Percentiles rank a stretch among this genome's conserved stretches.
phyloP scores from a whole-genome alignment of 2,113 vertebrate species.

The Amazona guildingii region DNA sequence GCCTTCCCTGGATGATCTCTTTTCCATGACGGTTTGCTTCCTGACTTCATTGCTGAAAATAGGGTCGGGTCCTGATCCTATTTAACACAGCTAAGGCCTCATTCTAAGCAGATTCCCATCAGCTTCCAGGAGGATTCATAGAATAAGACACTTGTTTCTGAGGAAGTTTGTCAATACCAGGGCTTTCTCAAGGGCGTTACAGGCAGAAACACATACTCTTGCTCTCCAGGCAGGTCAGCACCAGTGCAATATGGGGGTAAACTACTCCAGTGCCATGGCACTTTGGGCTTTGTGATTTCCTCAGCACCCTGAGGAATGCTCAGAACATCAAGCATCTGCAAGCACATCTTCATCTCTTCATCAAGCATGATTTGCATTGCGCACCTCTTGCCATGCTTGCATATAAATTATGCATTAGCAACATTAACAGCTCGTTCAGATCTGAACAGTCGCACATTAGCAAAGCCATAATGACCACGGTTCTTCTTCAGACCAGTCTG shows the following conservation, averaged over 20 bases:
- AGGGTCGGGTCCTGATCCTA: neutral
- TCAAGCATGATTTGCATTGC: neutral
- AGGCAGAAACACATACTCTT: neutral
- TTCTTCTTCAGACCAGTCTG: neutral
- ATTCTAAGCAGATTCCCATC: neutral
- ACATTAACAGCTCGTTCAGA: neutral
- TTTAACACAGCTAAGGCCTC: neutral
- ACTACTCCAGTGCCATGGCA: fast-evolving
- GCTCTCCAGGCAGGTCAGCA: neutral
- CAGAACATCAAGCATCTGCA: neutral
- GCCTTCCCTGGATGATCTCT: neutral
- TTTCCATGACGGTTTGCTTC: neutral
- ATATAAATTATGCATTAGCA: neutral
- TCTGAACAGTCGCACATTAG: neutral
- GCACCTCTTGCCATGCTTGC: neutral
- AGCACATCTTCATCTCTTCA: neutral
- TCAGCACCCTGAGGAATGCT: neutral
- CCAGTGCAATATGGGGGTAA: neutral
- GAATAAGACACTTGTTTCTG: neutral
- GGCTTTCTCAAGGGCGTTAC: neutral
- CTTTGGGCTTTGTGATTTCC: neutral
- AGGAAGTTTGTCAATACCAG: neutral
- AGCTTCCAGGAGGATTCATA: neutral
- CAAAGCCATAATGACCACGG: neutral
- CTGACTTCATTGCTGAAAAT: neutral